Percentiles rank a stretch among this genome's conserved stretches.
Evolutionary conservation across 2,797 vertebrate genomes (phyloP).

Genomic region (Sebastolobus altivelis): DNA sequence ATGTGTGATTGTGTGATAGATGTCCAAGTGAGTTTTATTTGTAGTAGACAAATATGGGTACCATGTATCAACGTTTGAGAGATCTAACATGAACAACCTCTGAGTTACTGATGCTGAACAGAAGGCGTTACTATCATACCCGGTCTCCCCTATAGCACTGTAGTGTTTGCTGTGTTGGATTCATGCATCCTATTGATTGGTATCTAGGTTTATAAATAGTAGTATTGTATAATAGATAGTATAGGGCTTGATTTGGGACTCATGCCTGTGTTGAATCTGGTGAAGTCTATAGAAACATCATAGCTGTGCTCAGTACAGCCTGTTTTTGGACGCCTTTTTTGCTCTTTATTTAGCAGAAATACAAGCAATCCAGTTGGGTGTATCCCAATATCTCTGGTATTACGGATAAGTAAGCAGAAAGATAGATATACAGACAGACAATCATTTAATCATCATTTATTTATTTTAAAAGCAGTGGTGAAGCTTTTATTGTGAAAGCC

Average conservation of each 20-base stretch:
- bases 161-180: neutral
- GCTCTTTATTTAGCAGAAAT: neutral
- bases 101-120: too few relatives aligned
- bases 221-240: neutral
- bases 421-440: too few relatives aligned
- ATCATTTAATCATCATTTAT: neutral
- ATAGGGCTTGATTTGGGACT: neutral
- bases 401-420: neutral
- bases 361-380: neutral
- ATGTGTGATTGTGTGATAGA: too few relatives aligned
- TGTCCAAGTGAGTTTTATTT: too few relatives aligned
- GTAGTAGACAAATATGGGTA: too few relatives aligned
- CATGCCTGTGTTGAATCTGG: neutral
- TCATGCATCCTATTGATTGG: neutral
- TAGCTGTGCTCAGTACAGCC: neutral
- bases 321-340: neutral
- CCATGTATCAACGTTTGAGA: too few relatives aligned
- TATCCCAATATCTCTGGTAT: neutral
- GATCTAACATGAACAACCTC: too few relatives aligned
- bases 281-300: neutral
- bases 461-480: neutral
- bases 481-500: conserved; percentile 56
- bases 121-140: neutral
- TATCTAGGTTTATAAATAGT: neutral
- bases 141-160: neutral